A percentile compares a stretch with the other conserved stretches of the same genome.
Conservation (phyloP, 2,888 invertebrate species). For the Aplocera efformata region DNA sequence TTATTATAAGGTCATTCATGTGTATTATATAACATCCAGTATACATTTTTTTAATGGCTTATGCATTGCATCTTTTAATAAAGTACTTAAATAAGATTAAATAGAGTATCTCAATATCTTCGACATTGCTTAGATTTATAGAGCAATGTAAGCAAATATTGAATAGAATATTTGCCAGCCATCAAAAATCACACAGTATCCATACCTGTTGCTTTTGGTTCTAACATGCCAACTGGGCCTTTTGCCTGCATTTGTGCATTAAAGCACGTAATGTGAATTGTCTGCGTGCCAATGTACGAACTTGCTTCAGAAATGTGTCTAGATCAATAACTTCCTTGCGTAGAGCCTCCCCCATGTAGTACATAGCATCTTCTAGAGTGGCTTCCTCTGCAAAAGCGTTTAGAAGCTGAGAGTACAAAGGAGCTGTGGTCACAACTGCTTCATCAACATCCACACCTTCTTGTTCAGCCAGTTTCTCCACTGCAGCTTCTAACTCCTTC, state of each 20-base stretch:
- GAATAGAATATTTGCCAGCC: constrained; percentile 10
- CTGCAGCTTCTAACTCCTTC: constrained; percentile 89
- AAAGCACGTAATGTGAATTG: constrained; percentile 97
- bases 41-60: too few relatives aligned
- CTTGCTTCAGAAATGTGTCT: constrained; percentile 97
- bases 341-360: constrained; percentile 97
- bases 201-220: constrained; percentile 15
- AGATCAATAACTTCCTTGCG: constrained; percentile 95
- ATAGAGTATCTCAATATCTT: constrained; percentile 10
- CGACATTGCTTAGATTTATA: constrained; percentile 15
- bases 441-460: constrained; percentile 96
- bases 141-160: constrained; percentile 18
- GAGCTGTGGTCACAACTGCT: constrained; percentile 97
- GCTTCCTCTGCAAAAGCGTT: constrained; percentile 98
- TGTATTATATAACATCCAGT: too few relatives aligned
- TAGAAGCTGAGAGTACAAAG: constrained; percentile 96
- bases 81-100: constrained; percentile 11
- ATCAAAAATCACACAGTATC: constrained; percentile 23
- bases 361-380: constrained; percentile 98
- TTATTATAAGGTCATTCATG: too few relatives aligned
- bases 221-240: constrained; percentile 91
- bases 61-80: too few relatives aligned
- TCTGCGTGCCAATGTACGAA: constrained; percentile 94
- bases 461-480: constrained; percentile 87
- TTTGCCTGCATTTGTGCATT: constrained; percentile 98